These are phyloP conservation scores for Pitangus sulphuratus DNA, from an alignment of 2,797 vertebrate genomes.

Conservation along the genomic window DNA sequence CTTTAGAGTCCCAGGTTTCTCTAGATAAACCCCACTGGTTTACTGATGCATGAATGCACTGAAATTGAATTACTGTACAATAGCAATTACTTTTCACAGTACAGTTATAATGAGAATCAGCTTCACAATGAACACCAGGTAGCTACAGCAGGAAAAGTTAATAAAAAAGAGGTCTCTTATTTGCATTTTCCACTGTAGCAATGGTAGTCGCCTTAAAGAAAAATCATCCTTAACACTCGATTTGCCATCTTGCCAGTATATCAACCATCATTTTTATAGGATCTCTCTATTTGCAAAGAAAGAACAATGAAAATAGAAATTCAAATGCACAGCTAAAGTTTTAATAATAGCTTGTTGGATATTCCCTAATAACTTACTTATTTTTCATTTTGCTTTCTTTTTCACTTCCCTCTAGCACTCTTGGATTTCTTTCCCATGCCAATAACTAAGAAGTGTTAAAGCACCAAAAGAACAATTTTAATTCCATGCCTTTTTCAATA, in stretches of 20 bases:
- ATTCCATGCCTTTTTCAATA: background rate
- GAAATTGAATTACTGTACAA: constrained; percentile 92
- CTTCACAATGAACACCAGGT: constrained; percentile 70
- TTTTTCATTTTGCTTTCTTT: background rate
- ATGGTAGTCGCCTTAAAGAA: constrained; percentile 43
- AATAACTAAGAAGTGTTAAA: background rate
- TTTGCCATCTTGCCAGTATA: constrained; percentile 61
- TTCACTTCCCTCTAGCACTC: background rate
- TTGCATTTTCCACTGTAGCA: constrained; percentile 53
- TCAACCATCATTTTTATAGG: constrained; percentile 5
- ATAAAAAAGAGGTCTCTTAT: constrained; percentile 48
- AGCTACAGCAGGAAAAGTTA: constrained; percentile 56
- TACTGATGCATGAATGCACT: constrained; percentile 80
- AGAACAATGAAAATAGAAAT: background rate
- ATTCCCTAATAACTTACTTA: background rate
- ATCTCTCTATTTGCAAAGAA: constrained; percentile 21
- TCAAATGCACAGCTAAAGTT: background rate
- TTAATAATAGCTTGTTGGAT: background rate
- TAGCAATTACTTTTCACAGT: constrained; percentile 84
- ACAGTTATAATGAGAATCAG: constrained; percentile 80
- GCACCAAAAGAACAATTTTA: background rate
- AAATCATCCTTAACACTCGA: constrained; percentile 36
- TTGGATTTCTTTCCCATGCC: background rate
- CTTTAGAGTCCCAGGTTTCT: constrained; percentile 80
- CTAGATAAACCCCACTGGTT: constrained; percentile 83